Percentiles rank a stretch among this genome's conserved stretches.
phyloP scores from a whole-genome alignment of 37 sponge, comb jelly and placozoan species.

The Lycopodina hypogea region DNA sequence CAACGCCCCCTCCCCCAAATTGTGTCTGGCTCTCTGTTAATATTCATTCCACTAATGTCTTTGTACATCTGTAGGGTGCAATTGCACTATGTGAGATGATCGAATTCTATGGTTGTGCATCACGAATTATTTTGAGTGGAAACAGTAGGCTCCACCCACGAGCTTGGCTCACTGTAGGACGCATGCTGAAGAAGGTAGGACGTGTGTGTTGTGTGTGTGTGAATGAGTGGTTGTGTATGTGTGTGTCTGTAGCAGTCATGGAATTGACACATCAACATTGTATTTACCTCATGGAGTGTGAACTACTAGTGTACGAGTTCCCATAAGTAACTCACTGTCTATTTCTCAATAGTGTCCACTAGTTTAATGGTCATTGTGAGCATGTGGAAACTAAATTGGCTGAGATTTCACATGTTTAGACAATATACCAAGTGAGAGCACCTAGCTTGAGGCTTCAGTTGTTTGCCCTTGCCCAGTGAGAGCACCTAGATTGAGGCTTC shows the following conservation, averaged over 20 bases:
- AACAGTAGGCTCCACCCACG: constrained; percentile 71
- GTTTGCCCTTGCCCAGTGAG: too few species aligned
- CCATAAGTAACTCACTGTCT: too few species aligned
- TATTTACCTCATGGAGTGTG: not conserved
- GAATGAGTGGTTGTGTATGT: too few species aligned
- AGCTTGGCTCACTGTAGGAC: constrained; percentile 81
- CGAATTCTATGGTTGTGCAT: constrained; percentile 87
- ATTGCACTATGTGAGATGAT: constrained; percentile 94
- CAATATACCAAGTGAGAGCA: too few species aligned
- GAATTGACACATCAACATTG: constrained; percentile 1
- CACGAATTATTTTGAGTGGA: constrained; percentile 46
- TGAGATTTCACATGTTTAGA: too few species aligned
- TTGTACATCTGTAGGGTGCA: constrained; percentile 54
- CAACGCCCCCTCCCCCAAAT: not conserved
- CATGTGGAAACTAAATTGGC: too few species aligned
- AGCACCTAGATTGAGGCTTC: too few species aligned
- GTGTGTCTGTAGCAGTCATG: not conserved
- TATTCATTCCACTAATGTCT: not conserved
- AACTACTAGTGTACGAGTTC: not conserved
- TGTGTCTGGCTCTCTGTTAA: not conserved
- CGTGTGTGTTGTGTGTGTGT: too few species aligned
- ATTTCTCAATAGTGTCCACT: not conserved
- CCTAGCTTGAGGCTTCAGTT: too few species aligned
- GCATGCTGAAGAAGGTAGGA: constrained; percentile 78
- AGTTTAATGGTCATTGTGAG: too few species aligned